A percentile compares a stretch with the other conserved stretches of the same genome.
Evolutionary conservation across 2,797 vertebrate species (phyloP).

Genomic region (Ctenosaura bakeri): DNA sequence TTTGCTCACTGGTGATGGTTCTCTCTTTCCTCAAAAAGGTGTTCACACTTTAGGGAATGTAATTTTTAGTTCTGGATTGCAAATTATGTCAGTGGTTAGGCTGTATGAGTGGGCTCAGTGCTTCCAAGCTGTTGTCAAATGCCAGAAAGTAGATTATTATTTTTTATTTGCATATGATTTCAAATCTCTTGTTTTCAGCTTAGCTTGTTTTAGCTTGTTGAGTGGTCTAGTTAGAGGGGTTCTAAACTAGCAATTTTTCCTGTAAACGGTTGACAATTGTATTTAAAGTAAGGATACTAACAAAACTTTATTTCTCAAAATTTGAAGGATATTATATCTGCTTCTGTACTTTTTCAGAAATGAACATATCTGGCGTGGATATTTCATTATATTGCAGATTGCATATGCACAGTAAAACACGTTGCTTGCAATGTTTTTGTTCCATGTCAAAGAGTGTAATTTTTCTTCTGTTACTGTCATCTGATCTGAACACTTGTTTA

Average conservation of each 20-base stretch:
- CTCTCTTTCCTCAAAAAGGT: background rate
- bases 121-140: constrained; percentile 4
- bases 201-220: background rate
- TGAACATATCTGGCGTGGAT: background rate
- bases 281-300: background rate
- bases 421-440: background rate
- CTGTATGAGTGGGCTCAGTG: background rate
- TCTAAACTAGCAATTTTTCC: background rate
- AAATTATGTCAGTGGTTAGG: background rate
- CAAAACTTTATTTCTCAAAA: constrained; percentile 18
- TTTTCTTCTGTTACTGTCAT: background rate
- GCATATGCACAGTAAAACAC: background rate
- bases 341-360: constrained; percentile 11
- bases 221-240: background rate
- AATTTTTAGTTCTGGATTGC: constrained; percentile 2
- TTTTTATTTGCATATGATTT: constrained; percentile 26
- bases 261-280: background rate
- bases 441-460: background rate
- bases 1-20: constrained; percentile 1
- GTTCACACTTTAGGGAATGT: background rate
- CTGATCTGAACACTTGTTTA: background rate
- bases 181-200: constrained; percentile 15
- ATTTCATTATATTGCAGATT: background rate
- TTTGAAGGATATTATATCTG: background rate
- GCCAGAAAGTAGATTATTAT: constrained; percentile 20